These are phyloP conservation scores for Aselliscus stoliczkanus DNA, from an alignment of 2,797 vertebrate genomes.

Conservation along the genomic window DNA sequence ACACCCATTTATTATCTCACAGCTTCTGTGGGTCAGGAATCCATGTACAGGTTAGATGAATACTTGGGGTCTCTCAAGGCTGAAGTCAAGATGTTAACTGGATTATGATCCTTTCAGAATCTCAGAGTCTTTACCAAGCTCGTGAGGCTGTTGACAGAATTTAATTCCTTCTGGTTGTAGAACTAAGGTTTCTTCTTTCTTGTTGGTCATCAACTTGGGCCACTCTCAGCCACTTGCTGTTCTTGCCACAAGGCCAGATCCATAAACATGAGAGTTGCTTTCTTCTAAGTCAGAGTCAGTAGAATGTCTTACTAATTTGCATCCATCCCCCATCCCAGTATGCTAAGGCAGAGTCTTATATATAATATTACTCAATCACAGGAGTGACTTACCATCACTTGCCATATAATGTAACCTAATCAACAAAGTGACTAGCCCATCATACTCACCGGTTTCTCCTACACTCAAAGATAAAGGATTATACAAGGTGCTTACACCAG, in stretches of 20 bases:
- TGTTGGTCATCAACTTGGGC: neutral
- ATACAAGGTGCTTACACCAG: neutral
- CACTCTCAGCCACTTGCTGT: neutral
- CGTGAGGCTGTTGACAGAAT: neutral
- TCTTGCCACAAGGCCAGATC: neutral
- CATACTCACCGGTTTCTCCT: neutral
- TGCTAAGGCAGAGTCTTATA: neutral
- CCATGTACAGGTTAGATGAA: neutral
- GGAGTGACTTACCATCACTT: neutral
- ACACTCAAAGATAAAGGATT: neutral
- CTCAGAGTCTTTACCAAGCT: neutral
- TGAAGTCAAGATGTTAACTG: neutral
- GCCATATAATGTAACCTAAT: neutral
- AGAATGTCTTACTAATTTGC: neutral
- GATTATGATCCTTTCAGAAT: neutral
- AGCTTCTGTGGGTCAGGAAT: neutral
- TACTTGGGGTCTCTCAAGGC: neutral
- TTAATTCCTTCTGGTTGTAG: neutral
- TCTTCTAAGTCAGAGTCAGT: neutral
- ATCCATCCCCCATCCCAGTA: neutral
- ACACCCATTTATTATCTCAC: neutral
- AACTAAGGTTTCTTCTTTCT: neutral
- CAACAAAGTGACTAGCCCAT: neutral
- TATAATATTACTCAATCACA: neutral
- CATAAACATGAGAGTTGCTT: neutral